phyloP scores from a whole-genome alignment of 2,113 vertebrate species.

The Cebidichthys violaceus region DNA sequence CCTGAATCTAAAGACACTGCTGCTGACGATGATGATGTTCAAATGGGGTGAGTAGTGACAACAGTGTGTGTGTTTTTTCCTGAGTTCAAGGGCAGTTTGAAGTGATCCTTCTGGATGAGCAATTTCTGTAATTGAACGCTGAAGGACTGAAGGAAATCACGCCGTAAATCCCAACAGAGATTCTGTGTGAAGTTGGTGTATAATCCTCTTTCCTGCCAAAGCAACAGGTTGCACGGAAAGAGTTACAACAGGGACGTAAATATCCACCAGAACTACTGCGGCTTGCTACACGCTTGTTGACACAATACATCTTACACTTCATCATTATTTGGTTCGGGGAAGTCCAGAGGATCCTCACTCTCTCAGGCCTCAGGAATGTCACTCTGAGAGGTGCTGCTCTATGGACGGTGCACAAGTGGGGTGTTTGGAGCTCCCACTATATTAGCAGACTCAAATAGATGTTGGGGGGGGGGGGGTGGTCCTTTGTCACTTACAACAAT shows the following conservation, averaged over 20 bases:
- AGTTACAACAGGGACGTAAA: not conserved
- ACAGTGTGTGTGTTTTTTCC: not conserved
- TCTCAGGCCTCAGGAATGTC: conserved; percentile 38
- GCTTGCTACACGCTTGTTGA: not conserved
- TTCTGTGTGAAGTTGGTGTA: not conserved
- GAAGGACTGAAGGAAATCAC: not conserved
- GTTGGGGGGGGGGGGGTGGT: conserved; percentile 23
- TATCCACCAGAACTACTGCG: not conserved
- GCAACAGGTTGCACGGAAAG: conserved; percentile 19
- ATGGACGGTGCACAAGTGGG: conserved; percentile 12
- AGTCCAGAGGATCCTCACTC: conserved; percentile 1
- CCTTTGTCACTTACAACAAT: conserved; percentile 26
- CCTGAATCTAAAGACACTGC: conserved; percentile 72
- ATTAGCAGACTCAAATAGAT: conserved; percentile 7
- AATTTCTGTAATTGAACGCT: not conserved
- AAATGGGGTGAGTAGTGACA: conserved; percentile 76
- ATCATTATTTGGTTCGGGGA: not conserved
- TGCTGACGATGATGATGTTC: conserved; percentile 83
- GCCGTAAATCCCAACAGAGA: not conserved
- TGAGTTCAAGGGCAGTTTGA: not conserved
- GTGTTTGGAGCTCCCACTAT: conserved; percentile 12
- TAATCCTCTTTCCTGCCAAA: conserved; percentile 22
- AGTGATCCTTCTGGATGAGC: not conserved
- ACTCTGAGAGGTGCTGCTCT: conserved; percentile 39
- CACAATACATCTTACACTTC: not conserved